Evolutionary conservation across 1,140 invertebrate species (phyloP).

Genomic region (Cherax destructor): DNA sequence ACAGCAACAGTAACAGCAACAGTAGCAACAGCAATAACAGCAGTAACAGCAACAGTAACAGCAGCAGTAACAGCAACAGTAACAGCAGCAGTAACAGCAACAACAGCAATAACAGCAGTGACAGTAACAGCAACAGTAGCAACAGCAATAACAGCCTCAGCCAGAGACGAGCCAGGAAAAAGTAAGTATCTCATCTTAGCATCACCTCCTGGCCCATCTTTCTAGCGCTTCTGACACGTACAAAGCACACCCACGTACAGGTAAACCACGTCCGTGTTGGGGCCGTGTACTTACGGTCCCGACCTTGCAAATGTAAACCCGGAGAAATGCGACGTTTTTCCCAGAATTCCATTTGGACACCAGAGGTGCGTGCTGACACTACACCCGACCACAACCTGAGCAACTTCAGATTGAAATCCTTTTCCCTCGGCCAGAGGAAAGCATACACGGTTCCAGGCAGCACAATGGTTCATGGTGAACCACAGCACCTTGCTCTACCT

Average conservation of each 20-base stretch:
- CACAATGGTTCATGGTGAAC: constrained; percentile 27
- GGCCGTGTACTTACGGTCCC: background rate
- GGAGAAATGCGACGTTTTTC: constrained; percentile 2
- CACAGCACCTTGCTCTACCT: constrained; percentile 24
- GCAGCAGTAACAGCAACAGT: too few species aligned
- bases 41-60: too few species aligned
- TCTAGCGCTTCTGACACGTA: background rate
- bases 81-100: too few species aligned
- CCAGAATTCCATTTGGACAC: constrained; percentile 15
- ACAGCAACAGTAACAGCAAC: too few species aligned
- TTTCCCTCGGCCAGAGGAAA: background rate
- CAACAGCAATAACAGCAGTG: too few species aligned
- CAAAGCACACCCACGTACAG: too few species aligned
- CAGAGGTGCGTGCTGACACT: constrained; percentile 23
- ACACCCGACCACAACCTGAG: constrained; percentile 14
- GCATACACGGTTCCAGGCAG: background rate
- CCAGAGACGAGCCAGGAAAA: too few species aligned
- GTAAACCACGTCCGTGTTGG: background rate
- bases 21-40: too few species aligned
- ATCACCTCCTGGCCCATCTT: too few species aligned
- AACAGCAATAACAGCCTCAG: background rate
- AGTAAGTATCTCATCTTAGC: too few species aligned
- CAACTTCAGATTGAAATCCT: constrained; percentile 28
- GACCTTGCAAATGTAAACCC: background rate
- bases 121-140: too few species aligned